These are phyloP conservation scores for Oceanites oceanicus DNA, from an alignment of 2,113 vertebrate genomes.

Conservation along the genomic window DNA sequence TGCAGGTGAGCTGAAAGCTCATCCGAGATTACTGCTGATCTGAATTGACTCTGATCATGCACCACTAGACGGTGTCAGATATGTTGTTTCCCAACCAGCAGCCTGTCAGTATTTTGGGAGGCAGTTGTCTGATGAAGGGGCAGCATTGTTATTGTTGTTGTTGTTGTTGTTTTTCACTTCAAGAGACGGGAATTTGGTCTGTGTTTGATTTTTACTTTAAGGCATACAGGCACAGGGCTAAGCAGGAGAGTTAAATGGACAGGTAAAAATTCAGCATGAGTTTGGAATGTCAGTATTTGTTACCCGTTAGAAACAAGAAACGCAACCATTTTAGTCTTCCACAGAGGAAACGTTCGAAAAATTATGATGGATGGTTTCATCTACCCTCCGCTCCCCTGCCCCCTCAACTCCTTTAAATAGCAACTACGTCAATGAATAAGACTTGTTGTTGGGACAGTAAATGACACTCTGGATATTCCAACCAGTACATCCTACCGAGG, in stretches of 20 bases:
- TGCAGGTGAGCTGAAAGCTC: neutral
- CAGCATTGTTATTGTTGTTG: neutral
- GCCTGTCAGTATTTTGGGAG: neutral
- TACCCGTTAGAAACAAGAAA: neutral
- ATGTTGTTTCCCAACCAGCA: neutral
- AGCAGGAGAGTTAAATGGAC: neutral
- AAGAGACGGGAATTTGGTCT: neutral
- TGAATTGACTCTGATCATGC: neutral
- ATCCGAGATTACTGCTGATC: neutral
- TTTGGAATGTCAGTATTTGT: neutral
- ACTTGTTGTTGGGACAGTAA: neutral
- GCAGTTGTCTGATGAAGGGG: neutral
- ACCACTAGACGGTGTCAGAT: neutral
- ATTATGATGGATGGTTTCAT: neutral
- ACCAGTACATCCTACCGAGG: neutral
- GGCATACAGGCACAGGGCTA: neutral
- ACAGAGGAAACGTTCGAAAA: neutral
- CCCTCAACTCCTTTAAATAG: neutral
- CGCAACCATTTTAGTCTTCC: neutral
- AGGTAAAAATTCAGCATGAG: neutral
- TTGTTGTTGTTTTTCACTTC: neutral
- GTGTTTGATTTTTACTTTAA: neutral
- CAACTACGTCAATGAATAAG: neutral
- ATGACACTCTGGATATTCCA: neutral
- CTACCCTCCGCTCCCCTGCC: neutral